These are phyloP conservation scores for Adelognathus sp. DNA, from an alignment of 2,888 invertebrate species.

Conservation along the genomic window DNA sequence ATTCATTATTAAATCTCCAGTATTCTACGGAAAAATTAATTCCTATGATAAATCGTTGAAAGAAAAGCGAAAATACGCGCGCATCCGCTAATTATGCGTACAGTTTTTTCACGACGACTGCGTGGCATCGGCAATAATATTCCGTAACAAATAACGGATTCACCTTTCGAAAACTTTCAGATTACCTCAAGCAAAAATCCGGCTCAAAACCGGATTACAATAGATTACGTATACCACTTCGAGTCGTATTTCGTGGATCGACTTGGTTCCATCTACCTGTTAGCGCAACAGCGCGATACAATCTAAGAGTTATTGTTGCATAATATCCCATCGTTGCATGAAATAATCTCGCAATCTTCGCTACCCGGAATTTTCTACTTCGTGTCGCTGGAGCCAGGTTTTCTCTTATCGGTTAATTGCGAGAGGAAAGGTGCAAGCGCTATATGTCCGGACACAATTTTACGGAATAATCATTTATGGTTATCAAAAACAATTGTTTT, in stretches of 20 bases:
- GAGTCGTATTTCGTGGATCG: not conserved
- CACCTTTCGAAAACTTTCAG: not conserved
- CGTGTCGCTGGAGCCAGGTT: not conserved
- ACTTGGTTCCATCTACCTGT: not conserved
- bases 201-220: not conserved
- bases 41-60: not conserved
- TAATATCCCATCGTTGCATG: not conserved
- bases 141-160: not conserved
- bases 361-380: not conserved
- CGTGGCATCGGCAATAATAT: not conserved
- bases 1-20: no score
- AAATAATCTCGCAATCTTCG: not conserved
- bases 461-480: not conserved
- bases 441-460: not conserved
- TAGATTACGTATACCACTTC: not conserved
- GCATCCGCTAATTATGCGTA: not conserved
- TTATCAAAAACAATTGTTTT: not conserved
- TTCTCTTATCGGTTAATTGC: not conserved
- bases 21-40: no score
- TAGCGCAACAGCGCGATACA: not conserved
- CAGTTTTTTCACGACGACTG: not conserved
- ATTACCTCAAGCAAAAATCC: not conserved
- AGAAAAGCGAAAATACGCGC: not conserved
- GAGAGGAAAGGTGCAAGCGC: not conserved
- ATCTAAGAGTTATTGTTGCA: not conserved